Evolutionary conservation across 2,888 invertebrate species (phyloP).

Genomic region (Cheilosia grossa): DNA sequence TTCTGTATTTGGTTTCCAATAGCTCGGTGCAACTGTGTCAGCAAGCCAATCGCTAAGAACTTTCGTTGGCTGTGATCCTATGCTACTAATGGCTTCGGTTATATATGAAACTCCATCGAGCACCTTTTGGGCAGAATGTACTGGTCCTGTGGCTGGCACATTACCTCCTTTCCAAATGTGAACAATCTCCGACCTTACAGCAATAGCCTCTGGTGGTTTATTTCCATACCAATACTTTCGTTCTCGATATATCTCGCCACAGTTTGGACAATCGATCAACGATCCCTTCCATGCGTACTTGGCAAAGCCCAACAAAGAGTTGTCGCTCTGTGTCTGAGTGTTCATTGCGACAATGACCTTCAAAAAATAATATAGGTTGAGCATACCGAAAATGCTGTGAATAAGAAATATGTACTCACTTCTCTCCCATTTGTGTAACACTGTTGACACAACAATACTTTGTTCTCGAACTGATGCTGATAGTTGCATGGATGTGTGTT

Average conservation of each 20-base stretch:
- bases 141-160: conserved; percentile 84
- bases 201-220: conserved; percentile 88
- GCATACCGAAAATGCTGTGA: background rate
- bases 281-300: conserved; percentile 92
- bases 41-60: conserved; percentile 88
- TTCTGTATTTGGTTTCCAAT: conserved; percentile 91
- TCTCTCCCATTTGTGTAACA: conserved; percentile 86
- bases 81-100: conserved; percentile 86
- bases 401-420: conserved; percentile 78
- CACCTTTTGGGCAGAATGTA: conserved; percentile 86
- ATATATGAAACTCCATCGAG: conserved; percentile 87
- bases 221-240: conserved; percentile 93
- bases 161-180: conserved; percentile 88
- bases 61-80: conserved; percentile 89
- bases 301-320: conserved; percentile 88
- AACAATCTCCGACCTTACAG: conserved; percentile 87
- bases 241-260: conserved; percentile 85
- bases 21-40: conserved; percentile 89
- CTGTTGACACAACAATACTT: conserved; percentile 86
- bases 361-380: background rate
- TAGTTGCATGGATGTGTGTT: conserved; percentile 84
- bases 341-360: conserved; percentile 79
- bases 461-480: conserved; percentile 90
- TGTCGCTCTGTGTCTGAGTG: conserved; percentile 80
- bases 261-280: conserved; percentile 89